A percentile compares a stretch with the other conserved stretches of the same genome.
phyloP scores from a whole-genome alignment of 2,113 vertebrate species.

The Chionomys nivalis region DNA sequence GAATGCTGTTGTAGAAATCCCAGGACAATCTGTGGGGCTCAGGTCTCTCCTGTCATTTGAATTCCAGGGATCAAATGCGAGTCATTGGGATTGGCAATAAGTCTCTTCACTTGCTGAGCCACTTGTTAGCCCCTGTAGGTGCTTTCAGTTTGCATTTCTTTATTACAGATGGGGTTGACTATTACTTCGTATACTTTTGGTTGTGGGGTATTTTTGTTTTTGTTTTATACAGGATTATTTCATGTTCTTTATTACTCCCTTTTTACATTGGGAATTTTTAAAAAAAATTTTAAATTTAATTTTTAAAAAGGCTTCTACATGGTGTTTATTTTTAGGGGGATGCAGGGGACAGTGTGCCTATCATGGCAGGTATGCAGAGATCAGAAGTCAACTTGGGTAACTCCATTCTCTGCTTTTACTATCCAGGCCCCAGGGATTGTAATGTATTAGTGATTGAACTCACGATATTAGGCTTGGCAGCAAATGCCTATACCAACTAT shows the following conservation, averaged over 20 bases:
- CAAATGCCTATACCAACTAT: not conserved
- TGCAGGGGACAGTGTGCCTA: not conserved
- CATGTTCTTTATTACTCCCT: not conserved
- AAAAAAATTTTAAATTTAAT: not conserved
- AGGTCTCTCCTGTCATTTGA: not conserved
- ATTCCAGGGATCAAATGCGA: not conserved
- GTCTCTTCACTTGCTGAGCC: not conserved
- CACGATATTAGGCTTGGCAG: not conserved
- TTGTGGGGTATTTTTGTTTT: not conserved
- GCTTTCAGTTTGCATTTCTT: too few relatives aligned
- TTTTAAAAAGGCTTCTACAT: not conserved
- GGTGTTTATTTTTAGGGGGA: not conserved
- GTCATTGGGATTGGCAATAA: not conserved
- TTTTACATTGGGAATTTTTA: not conserved
- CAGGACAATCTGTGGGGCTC: not conserved
- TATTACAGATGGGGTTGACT: rapidly evolving
- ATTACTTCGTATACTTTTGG: not conserved
- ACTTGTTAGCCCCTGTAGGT: not conserved
- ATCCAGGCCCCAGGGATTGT: not conserved
- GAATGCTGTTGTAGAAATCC: not conserved
- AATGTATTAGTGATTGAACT: too few relatives aligned
- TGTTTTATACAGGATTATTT: not conserved
- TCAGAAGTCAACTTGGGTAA: not conserved
- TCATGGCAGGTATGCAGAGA: not conserved
- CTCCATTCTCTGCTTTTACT: not conserved